Evolutionary conservation across 2,113 vertebrate species (phyloP).

Genomic region (Catharus minimus): DNA sequence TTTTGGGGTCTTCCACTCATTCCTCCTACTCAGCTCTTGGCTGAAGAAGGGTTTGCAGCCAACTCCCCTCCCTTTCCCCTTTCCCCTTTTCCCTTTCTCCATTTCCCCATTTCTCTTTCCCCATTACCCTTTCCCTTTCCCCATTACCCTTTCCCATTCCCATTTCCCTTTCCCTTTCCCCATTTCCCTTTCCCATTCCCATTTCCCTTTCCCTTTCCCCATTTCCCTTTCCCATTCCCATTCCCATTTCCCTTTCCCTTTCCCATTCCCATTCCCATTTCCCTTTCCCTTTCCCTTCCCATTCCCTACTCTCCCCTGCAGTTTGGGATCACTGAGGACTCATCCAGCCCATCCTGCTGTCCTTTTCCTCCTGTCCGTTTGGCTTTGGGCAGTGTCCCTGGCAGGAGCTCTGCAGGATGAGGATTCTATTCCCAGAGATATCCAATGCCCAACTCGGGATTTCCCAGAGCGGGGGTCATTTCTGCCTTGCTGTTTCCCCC

Average conservation of each 20-base stretch:
- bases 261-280: too few relatives aligned
- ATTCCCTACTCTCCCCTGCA: neutral
- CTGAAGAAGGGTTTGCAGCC: neutral
- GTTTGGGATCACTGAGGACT: neutral
- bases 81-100: too few relatives aligned
- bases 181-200: too few relatives aligned
- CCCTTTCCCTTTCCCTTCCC: too few relatives aligned
- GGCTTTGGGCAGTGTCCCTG: neutral
- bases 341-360: neutral
- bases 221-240: too few relatives aligned
- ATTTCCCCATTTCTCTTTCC: too few relatives aligned
- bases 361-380: neutral
- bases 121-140: too few relatives aligned
- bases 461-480: neutral
- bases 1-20: neutral
- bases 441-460: neutral
- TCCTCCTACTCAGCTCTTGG: neutral
- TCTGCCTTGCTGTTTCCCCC: neutral
- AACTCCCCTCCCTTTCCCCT: fast-evolving
- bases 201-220: too few relatives aligned
- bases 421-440: neutral
- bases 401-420: neutral
- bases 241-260: too few relatives aligned
- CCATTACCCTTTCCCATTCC: too few relatives aligned
- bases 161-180: neutral